Base-by-base conservation (phyloP, 92 coral and sea anemone species). In the Epizoanthus scotinus region DNA sequence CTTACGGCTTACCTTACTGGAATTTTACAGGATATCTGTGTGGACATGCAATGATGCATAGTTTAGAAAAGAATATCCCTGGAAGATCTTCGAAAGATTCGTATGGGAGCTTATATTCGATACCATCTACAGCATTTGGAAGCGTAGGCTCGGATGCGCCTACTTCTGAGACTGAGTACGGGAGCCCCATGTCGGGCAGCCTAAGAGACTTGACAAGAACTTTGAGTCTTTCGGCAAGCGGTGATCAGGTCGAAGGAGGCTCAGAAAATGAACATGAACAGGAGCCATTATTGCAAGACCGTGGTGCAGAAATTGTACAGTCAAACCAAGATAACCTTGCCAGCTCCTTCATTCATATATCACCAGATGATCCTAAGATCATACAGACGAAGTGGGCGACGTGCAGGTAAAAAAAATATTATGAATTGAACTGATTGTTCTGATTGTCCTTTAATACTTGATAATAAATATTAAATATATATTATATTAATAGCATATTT, bases 101-200 rank as follows among this genome's bases (percentile, higher is more conserved):
- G 0, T 72, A 72, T 57, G 78, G 79, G 8, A 55, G 79, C 36
- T 12, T 36, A 13, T 56, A 38, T 24, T 72, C 79, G 18, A 15
- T 31, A 0, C 52, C 67, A 8, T 73, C 79, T 40, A 66, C 79
- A 13, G 79, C 20, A 4, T 56, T 57, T 56, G 79, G 79, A 15
- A 73, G 79, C 21, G 66, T 29, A 6, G 79, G 38, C 14, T 73
- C 79, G 3, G 54, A 73, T 0, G 34, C 66, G 13, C 19, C 15
- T 8, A 19, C 15, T 36, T 52, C n/a, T n/a, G n/a, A n/a, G n/a
- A n/a, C 79, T 6, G 63, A 14, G 17, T 71, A 47, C 27, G 58
- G 62, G 44, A 71, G 61, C 58, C 78, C 78, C 0, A 36, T 25
- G 44, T 26, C 20, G 9, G 52, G 52, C 52, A 52, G 47, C 29